These are phyloP conservation scores for Aldabrachelys gigantea DNA, from an alignment of 2,113 vertebrate species.

Conservation along the genomic window DNA sequence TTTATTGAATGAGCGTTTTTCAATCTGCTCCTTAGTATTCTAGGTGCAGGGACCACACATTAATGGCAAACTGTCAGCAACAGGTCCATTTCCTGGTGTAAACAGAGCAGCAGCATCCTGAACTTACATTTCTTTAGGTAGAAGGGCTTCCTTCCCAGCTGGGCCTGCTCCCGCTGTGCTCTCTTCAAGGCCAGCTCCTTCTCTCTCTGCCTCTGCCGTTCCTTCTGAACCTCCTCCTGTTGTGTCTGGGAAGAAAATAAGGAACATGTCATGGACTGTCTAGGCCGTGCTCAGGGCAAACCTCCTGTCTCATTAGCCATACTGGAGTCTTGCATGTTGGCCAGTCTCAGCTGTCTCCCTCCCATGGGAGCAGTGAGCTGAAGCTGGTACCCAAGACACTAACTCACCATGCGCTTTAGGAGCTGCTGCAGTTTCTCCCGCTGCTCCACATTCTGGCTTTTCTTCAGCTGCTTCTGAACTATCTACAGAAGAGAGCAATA, in stretches of 20 bases:
- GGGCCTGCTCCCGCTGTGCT: constrained; percentile 84
- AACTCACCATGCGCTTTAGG: constrained; percentile 81
- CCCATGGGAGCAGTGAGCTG: not conserved
- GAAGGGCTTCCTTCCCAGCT: constrained; percentile 87
- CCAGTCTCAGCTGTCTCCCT: not conserved
- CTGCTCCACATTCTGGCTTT: constrained; percentile 54
- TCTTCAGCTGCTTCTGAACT: constrained; percentile 80
- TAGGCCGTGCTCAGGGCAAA: not conserved
- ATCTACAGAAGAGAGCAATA: constrained; percentile 65
- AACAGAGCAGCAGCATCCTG: rapidly evolving
- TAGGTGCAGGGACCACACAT: not conserved
- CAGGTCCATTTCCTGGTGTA: not conserved
- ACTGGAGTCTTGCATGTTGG: not conserved
- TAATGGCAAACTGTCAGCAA: not conserved
- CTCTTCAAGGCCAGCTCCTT: constrained; percentile 75
- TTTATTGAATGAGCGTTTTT: not conserved
- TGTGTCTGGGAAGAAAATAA: constrained; percentile 80
- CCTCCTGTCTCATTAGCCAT: not conserved
- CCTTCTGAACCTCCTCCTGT: constrained; percentile 85
- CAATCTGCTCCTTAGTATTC: not conserved
- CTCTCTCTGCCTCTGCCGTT: constrained; percentile 80
- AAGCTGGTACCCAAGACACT: not conserved
- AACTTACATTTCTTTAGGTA: constrained; percentile 93
- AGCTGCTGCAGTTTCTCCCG: constrained; percentile 77
- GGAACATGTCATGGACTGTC: not conserved